phyloP scores from a whole-genome alignment of 2,797 vertebrate genomes.

The Cuculus canorus region DNA sequence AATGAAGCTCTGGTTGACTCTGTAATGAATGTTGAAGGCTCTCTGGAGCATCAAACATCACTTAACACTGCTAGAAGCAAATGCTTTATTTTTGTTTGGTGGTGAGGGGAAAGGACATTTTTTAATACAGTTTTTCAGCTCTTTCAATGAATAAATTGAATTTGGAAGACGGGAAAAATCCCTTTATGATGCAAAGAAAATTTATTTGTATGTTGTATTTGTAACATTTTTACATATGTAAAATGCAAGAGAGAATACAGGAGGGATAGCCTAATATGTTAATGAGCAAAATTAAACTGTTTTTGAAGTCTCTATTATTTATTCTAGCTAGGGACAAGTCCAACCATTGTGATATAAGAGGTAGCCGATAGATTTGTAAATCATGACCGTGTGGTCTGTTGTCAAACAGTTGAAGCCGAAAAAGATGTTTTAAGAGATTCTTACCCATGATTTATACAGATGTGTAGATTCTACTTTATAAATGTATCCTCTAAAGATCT shows the following conservation, averaged over 20 bases:
- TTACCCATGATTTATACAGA: not conserved
- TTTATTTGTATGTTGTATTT: not conserved
- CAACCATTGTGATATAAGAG: slow-evolving; percentile 5
- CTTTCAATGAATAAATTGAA: not conserved
- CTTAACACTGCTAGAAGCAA: slow-evolving; percentile 48
- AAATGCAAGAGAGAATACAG: not conserved
- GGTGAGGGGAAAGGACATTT: accelerated
- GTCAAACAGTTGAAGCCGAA: slow-evolving; percentile 20
- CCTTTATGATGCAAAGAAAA: not conserved
- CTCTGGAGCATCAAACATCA: slow-evolving; percentile 56
- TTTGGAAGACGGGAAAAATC: not conserved
- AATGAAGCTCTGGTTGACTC: slow-evolving; percentile 65
- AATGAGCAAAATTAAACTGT: not conserved
- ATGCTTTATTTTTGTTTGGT: slow-evolving; percentile 23
- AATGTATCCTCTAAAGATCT: slow-evolving; percentile 11
- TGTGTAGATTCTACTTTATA: not conserved
- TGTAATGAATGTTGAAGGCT: slow-evolving; percentile 69
- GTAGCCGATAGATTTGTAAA: not conserved
- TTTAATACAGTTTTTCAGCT: not conserved
- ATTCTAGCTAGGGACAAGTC: not conserved
- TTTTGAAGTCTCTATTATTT: not conserved
- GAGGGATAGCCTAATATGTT: not conserved
- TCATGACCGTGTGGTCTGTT: not conserved
- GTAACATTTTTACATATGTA: not conserved
- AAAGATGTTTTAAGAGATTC: slow-evolving; percentile 12